Percentiles rank a stretch among this genome's conserved stretches.
Conservation (phyloP, 2,113 vertebrate genomes). For the Mormoops blainvillei region DNA sequence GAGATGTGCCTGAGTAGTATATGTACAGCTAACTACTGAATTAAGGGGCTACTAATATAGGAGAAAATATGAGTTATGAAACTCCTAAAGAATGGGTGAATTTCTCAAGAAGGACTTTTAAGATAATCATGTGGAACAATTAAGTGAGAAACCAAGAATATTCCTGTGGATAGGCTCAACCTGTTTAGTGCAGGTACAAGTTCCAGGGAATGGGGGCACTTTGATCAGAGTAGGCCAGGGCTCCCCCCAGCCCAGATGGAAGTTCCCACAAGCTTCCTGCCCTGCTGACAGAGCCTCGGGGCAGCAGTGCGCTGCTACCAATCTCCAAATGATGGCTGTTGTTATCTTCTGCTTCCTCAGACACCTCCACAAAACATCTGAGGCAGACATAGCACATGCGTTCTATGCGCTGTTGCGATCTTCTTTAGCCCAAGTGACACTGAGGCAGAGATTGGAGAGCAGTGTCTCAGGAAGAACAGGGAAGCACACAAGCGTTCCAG, state of each 20-base stretch:
- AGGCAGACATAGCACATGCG: not conserved
- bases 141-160: not conserved
- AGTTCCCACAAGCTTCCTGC: not conserved
- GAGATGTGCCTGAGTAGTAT: not conserved
- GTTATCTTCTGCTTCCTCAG: not conserved
- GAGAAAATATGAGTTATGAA: not conserved
- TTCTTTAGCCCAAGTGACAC: not conserved
- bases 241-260: accelerated
- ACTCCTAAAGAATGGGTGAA: not conserved
- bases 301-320: not conserved
- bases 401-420: not conserved
- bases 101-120: not conserved
- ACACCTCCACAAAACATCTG: not conserved
- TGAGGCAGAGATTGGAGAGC: not conserved
- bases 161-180: not conserved
- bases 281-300: not conserved
- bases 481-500: too few relatives aligned
- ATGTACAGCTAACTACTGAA: not conserved
- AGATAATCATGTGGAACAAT: not conserved
- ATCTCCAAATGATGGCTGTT: not conserved
- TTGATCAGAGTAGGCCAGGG: too few relatives aligned
- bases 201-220: not conserved
- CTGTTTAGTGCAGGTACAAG: not conserved
- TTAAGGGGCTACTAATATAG: not conserved
- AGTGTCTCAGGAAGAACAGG: not conserved